Evolutionary conservation across 2,113 vertebrate genomes (phyloP), one percentile per base, ranked within the genome.

Genomic region (Corythornis cristatus): DNA sequence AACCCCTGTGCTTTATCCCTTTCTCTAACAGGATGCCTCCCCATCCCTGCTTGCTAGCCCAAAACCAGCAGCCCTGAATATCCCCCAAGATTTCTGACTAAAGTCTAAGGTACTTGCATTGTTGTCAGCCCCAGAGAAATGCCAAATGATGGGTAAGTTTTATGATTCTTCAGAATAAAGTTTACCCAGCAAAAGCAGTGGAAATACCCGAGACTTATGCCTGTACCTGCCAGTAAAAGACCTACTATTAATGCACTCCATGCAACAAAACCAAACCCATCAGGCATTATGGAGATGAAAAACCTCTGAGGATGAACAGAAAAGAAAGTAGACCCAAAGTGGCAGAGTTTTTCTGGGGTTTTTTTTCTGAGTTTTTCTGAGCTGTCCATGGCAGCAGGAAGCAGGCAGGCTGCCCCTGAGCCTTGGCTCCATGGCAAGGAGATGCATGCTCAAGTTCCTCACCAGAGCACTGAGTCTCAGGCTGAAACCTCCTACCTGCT

Each of bases 391-490:
- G 67, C 67, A 66, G 64, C 0, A 5, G 43, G 53, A 78, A 79
- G 74, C 42, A 57, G 62, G 33, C 25, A 31, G 37, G 71, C 25
- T 84, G 33, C 8, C 42, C 61, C 54, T 28, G 26, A 45, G 25
- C 71, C 0, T 0, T 15, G 1, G 4, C 26, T 65, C 58, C 67
- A 6, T 0, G 8, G 54, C 1, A 12, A 65, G 20, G 53, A 87
- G 35, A 3, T 57, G n/a, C 15, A 18, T 0, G 7, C 53, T 79
- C 40, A n/a, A 65, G 46, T 28, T 84, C 37, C 51, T 78, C 12
- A 0, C 46, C 50, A 48, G 25, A 89, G 35, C 57, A 67, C 48
- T 2, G 0, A 19, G 23, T 28, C 64, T 72, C 46, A 23, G 0
- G 0, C n/a, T 1, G 0, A 78, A 67, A 43, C 43, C 61, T 62